A percentile compares a stretch with the other conserved stretches of the same genome.
phyloP scores from a whole-genome alignment of 2,797 vertebrate genomes.

The Ibycter americanus region DNA sequence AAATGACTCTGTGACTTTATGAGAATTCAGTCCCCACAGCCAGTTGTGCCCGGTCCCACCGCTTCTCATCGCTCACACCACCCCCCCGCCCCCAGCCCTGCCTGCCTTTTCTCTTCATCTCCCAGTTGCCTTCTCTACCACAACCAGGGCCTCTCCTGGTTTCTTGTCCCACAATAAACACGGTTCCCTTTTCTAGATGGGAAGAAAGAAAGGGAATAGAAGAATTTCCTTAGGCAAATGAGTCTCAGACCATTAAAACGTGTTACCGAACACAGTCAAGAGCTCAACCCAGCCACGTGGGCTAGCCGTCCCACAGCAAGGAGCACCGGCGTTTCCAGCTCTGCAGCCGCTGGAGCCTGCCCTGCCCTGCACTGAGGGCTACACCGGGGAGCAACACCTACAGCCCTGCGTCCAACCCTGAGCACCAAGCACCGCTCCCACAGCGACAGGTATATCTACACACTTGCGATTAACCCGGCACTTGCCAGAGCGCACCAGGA shows the following conservation, averaged over 20 bases:
- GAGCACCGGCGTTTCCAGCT: neutral
- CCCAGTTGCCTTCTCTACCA: neutral
- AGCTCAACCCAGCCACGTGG: neutral
- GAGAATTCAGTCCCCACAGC: too few relatives aligned
- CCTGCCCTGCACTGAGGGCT: neutral
- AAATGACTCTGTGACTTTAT: too few relatives aligned
- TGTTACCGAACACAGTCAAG: neutral
- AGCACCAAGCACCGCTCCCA: neutral
- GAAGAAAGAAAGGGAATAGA: neutral
- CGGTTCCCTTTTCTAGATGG: neutral
- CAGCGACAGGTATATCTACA: rapidly evolving
- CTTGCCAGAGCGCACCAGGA: neutral
- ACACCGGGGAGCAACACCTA: neutral
- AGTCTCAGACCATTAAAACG: neutral
- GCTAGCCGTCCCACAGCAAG: neutral
- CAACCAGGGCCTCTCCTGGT: neutral
- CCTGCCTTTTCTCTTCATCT: neutral
- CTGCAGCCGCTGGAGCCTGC: neutral
- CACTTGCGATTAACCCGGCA: neutral
- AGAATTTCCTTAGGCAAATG: neutral
- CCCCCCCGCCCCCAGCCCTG: neutral
- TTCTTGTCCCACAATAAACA: neutral
- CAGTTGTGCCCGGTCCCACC: neutral
- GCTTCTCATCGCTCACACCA: neutral
- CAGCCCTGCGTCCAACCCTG: neutral